Evolutionary conservation across 1,140 invertebrate genomes (phyloP).

Genomic region (Drusus annulatus): DNA sequence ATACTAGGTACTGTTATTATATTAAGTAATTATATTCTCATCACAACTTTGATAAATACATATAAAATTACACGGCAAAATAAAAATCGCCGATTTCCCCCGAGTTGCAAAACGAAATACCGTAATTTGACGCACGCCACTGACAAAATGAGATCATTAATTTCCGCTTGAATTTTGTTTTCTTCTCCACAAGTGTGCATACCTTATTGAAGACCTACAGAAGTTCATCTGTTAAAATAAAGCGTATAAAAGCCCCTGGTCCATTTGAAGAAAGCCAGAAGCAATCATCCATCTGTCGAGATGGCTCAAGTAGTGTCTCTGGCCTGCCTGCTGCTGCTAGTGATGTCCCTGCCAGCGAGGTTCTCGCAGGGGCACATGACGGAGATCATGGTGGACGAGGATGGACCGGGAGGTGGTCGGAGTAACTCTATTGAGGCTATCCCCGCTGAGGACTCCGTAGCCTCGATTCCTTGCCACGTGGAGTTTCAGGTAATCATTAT

Average conservation of each 20-base stretch:
- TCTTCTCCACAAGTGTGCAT: neutral
- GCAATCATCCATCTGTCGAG: too few relatives aligned
- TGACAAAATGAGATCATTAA: neutral
- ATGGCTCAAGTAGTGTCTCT: neutral
- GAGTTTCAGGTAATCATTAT: constrained; percentile 58
- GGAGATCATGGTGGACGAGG: constrained; percentile 57
- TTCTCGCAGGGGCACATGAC: constrained; percentile 49
- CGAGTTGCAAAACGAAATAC: too few relatives aligned
- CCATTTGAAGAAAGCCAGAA: neutral
- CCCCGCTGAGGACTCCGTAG: constrained; percentile 47
- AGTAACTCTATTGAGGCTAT: constrained; percentile 52
- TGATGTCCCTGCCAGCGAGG: constrained; percentile 17
- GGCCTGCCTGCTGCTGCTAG: constrained; percentile 5
- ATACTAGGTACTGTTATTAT: too few relatives aligned
- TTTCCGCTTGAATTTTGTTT: constrained; percentile 3
- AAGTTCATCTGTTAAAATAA: neutral
- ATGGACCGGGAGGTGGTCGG: constrained; percentile 25
- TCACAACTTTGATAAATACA: too few relatives aligned
- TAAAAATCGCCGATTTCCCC: too few relatives aligned
- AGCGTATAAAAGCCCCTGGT: constrained; percentile 3
- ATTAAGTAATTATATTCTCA: too few relatives aligned
- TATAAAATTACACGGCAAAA: too few relatives aligned
- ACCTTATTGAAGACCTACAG: too few relatives aligned
- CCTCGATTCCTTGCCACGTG: constrained; percentile 58
- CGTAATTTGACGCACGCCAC: too few relatives aligned